Evolutionary conservation across 92 coral and sea anemone species (phyloP), one percentile per base, ranked within the genome.

Genomic region (Zoanthus sansibaricus): DNA sequence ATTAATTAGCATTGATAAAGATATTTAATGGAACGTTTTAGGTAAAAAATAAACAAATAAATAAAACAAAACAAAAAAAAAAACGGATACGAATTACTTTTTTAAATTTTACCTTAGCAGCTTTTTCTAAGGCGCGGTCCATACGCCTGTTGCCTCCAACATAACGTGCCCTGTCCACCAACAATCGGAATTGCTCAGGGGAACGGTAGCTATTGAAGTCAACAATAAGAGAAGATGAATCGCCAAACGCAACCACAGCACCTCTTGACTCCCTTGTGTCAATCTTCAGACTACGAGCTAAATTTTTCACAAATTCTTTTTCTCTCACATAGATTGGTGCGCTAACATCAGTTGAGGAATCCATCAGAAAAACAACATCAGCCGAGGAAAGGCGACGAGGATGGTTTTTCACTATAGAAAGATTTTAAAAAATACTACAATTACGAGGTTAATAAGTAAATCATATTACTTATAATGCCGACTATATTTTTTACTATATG

Each of bases 281-380:
- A 80, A 66, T 49, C 75, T 80, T 80, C 12, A 80, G 46, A 80
- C 51, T 72, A 21, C 75, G 85, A 3, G 85, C 85, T 51, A 80
- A 66, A 31, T 68, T 46, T 49, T 80, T 80, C 58, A 80, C 85
- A 21, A 80, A 80, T 3, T 58, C 58, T 46, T 80, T 80, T 66
- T 80, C 85, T 80, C 85, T 80, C 49, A 20, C 58, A 80, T 64
- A 80, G 21, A 64, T 80, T 42, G 75, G 85, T 18, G 75, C 85
- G 13, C 85, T 66, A 32, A 80, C 85, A 21, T 80, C 85, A 12
- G 85, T 80, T 45, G 85, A 46, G 20, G 85, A 80, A 48, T 80
- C 85, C 85, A 80, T 64, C 21, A 80, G 25, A 75, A 80, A 80
- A 47, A 80, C 85, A 47, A 64, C 61, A 44, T 80, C 75, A 20